These are phyloP conservation scores for Entomyzon cyanotis DNA, from an alignment of 2,113 vertebrate species.

Conservation along the genomic window DNA sequence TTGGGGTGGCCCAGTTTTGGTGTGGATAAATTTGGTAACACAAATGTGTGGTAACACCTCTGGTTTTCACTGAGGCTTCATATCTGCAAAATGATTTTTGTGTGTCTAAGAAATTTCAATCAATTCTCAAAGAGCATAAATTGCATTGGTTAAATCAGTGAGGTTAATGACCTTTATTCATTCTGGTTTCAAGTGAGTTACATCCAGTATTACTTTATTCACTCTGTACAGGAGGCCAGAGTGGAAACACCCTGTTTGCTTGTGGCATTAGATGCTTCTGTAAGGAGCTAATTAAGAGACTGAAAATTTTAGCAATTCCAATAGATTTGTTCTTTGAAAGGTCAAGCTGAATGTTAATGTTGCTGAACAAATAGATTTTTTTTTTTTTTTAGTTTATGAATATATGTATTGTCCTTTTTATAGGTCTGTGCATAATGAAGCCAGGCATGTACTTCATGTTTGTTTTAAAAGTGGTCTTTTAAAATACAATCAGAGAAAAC, in stretches of 20 bases:
- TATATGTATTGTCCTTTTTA: neutral
- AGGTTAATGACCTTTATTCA: neutral
- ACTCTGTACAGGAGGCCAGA: neutral
- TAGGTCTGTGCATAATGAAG: neutral
- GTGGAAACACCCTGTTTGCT: neutral
- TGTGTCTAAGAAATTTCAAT: neutral
- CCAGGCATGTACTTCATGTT: neutral
- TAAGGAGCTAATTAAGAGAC: neutral
- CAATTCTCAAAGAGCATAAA: neutral
- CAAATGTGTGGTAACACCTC: neutral
- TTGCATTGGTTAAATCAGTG: neutral
- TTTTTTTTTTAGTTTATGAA: neutral
- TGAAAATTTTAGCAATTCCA: neutral
- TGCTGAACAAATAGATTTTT: neutral
- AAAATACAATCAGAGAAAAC: neutral
- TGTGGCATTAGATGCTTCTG: neutral
- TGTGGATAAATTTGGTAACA: neutral
- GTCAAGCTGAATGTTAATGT: neutral
- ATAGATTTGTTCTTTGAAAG: conserved; percentile 7
- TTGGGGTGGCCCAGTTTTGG: neutral
- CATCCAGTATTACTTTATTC: neutral
- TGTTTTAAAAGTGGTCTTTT: neutral
- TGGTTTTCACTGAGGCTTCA: neutral
- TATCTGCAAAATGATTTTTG: neutral
- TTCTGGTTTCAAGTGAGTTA: neutral